A percentile compares a stretch with the other conserved stretches of the same genome.
These are phyloP conservation scores for Megaustenia siamemsis DNA, from an alignment of 2,888 invertebrate genomes.

Conservation along the genomic window DNA sequence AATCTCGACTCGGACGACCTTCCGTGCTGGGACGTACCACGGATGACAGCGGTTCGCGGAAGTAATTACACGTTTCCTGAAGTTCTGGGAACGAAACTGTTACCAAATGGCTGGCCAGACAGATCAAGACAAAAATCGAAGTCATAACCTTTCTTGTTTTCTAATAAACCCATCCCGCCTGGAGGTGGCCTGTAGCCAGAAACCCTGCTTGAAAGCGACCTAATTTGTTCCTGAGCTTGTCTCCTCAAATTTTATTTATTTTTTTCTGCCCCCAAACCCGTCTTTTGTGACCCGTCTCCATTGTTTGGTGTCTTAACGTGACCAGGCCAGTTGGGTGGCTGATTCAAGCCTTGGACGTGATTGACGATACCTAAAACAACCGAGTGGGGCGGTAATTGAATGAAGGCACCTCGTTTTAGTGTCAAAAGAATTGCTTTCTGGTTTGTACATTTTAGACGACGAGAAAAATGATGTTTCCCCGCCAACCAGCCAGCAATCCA, in stretches of 20 bases:
- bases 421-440: background rate
- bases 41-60: constrained; percentile 15
- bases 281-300: constrained; percentile 19
- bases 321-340: background rate
- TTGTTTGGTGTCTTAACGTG: constrained; percentile 20
- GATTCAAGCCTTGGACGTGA: constrained; percentile 3
- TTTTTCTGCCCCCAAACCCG: background rate
- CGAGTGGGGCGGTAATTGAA: background rate
- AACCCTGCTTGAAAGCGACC: constrained; percentile 43
- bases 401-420: background rate
- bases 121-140: constrained; percentile 33
- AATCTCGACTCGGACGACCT: background rate
- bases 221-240: constrained; percentile 44
- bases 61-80: constrained; percentile 35
- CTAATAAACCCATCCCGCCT: constrained; percentile 50
- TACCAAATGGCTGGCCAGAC: constrained; percentile 32
- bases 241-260: constrained; percentile 32
- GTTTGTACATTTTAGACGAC: background rate
- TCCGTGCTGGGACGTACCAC: background rate
- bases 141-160: constrained; percentile 51
- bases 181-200: constrained; percentile 30
- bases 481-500: background rate
- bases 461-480: background rate
- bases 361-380: constrained; percentile 23
- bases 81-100: constrained; percentile 34